Evolutionary conservation across 2,888 invertebrate species (phyloP), one percentile per base, ranked within the genome.

Genomic region (Oeneis ivallda): DNA sequence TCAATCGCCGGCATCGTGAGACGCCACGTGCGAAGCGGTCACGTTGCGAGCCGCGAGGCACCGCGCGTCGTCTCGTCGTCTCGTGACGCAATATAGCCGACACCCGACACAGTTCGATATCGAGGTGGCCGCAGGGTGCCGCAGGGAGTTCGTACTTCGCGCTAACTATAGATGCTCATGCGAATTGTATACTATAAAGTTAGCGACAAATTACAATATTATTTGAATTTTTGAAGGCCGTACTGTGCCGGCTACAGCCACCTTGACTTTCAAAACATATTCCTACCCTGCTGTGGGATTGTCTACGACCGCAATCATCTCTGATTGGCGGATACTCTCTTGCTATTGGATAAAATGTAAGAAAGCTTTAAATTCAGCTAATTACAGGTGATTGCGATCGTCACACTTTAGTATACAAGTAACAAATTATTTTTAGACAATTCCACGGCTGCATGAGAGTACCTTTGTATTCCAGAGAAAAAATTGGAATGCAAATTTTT

Each of bases 11-110:
- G 62, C 72, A 68, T 65, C 70, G 71, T 71, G 73, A 66, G 64
- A 53, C 50, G 66, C 66, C 76, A 76, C 76, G 75, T 76, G 76
- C 68, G 32, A 32, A 2, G 52, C 53, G 32, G 65, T 79, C 80
- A 81, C 76, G 78, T 80, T 79, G 72, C 65, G 15, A 19, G 62
- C 64, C 78, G 78, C 78, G 79, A 72, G 75, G 69, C 71, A 63
- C 50, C 69, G 17, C 47, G 17, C 47, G 68, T 62, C 71, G 70
- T 72, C 72, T 71, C 73, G 76, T 75, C 72, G 71, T 72, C 72
- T 71, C 73, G 76, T 75, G 72, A 76, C 70, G 62, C 61, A 56
- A 65, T 15, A 43, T 17, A 9, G 26, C n/a, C 45, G 58, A 47
- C 11, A 61, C 71, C 58, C 37, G 37, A 37, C 37, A 37, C 37